Evolutionary conservation across 2,797 vertebrate species (phyloP).

Genomic region (Myoxocephalus aenaeus): DNA sequence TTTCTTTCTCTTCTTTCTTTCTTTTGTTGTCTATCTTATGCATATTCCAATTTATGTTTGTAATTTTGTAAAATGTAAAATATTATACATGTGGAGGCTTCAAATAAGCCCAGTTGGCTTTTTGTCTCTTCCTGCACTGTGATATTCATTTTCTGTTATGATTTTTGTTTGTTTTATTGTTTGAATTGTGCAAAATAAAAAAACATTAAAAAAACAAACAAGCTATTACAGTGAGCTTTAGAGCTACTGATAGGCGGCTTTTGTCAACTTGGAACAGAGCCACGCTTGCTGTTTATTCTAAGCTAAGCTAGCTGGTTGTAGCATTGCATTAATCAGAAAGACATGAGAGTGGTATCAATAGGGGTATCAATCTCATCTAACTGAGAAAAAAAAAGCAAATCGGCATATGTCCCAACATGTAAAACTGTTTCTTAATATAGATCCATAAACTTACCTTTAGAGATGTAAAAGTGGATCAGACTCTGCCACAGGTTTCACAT

Average conservation of each 20-base stretch:
- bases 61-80: no score
- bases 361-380: neutral
- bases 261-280: neutral
- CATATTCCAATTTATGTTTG: no score
- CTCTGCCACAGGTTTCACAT: conserved; percentile 71
- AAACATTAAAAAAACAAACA: no score
- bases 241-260: neutral
- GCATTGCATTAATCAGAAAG: neutral
- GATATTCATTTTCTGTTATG: no score
- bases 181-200: no score
- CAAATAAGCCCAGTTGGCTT: no score
- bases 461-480: conserved; percentile 51
- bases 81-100: no score
- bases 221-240: neutral
- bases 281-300: neutral
- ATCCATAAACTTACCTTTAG: conserved; percentile 61
- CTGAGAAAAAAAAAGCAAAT: neutral
- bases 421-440: neutral
- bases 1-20: no score
- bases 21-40: no score
- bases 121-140: no score
- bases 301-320: neutral
- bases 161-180: no score
- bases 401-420: neutral
- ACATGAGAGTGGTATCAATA: neutral